These are phyloP conservation scores for Porites lutea DNA, from an alignment of 64 coral and sea anemone species.

Conservation along the genomic window DNA sequence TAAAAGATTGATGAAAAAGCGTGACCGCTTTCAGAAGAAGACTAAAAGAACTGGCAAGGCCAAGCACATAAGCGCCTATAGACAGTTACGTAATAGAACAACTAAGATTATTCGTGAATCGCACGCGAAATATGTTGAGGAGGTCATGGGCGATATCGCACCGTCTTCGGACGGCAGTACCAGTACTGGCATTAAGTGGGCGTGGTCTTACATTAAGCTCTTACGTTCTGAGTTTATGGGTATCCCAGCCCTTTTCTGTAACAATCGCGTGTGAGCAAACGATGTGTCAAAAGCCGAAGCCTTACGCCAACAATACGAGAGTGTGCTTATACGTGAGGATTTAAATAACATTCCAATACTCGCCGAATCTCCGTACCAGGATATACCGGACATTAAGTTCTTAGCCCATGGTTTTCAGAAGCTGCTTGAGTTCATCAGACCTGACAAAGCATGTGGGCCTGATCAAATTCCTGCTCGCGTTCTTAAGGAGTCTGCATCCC, in stretches of 20 bases:
- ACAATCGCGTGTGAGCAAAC: conserved; percentile 8
- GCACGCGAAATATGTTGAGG: conserved; percentile 22
- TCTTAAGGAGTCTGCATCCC: conserved; percentile 28
- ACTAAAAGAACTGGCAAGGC: conserved; percentile 24
- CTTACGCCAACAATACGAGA: background rate
- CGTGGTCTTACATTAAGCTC: conserved; percentile 32
- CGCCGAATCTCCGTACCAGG: conserved; percentile 12
- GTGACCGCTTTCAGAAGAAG: background rate
- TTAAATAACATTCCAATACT: background rate
- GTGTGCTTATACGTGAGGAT: conserved; percentile 23
- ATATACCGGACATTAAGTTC: conserved; percentile 18
- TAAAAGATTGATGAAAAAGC: conserved; percentile 1
- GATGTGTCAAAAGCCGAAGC: conserved; percentile 45
- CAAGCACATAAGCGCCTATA: conserved; percentile 1
- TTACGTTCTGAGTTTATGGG: conserved; percentile 24
- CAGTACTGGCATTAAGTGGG: background rate
- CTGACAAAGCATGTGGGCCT: background rate
- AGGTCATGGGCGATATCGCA: conserved; percentile 19
- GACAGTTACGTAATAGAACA: conserved; percentile 6
- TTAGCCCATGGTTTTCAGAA: background rate
- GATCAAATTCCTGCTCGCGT: conserved; percentile 17
- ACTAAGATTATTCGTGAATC: conserved; percentile 9
- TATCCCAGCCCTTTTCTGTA: conserved; percentile 8
- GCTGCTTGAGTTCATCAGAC: conserved; percentile 12
- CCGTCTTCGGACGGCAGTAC: background rate